Evolutionary conservation across 2,797 vertebrate genomes (phyloP).

Genomic region (Rousettus madagascariensis): DNA sequence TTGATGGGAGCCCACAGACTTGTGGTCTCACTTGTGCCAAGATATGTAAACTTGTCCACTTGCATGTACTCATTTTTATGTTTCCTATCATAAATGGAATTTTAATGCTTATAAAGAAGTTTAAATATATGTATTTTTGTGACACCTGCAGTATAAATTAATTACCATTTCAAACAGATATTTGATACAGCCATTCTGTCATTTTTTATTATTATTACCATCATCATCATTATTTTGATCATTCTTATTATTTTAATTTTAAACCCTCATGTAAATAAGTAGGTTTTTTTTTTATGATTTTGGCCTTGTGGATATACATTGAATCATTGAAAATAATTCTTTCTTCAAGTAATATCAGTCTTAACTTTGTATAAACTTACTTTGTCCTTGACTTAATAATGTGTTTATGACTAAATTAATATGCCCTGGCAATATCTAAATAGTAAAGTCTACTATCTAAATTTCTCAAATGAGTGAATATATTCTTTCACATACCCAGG

Average conservation of each 20-base stretch:
- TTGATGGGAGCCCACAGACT: not conserved
- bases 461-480: not conserved
- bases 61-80: not conserved
- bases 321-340: not conserved
- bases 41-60: not conserved
- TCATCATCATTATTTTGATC: not conserved
- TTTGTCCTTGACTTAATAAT: not conserved
- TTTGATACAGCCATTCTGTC: not conserved
- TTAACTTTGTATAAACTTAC: not conserved
- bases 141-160: not conserved
- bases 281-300: not conserved
- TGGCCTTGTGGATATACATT: not conserved
- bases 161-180: conserved; percentile 7
- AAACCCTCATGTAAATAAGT: not conserved
- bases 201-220: not conserved
- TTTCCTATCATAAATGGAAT: not conserved
- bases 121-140: not conserved
- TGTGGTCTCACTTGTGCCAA: not conserved
- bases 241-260: not conserved
- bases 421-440: not conserved
- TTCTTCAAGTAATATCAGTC: not conserved
- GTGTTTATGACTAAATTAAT: not conserved
- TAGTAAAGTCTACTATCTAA: not conserved
- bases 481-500: not conserved
- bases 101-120: not conserved